Evolutionary conservation across 2,797 vertebrate genomes (phyloP), one percentile per base, ranked within the genome.

Genomic region (Pagetopsis macropterus): DNA sequence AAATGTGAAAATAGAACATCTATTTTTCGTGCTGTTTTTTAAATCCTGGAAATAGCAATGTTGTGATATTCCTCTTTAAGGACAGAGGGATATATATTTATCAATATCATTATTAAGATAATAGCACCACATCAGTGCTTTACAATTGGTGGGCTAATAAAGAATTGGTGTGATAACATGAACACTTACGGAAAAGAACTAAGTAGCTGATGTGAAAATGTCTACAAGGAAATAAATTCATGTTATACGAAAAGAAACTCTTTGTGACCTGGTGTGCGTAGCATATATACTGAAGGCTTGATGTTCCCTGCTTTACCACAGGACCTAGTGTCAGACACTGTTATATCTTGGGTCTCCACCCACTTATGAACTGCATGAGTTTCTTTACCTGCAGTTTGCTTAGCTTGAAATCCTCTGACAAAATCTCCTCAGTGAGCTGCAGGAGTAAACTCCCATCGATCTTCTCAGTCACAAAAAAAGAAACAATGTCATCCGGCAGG

Each of bases 321-420:
- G 59, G 56, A 4, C 33, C 67, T 62, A 65, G 64, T 68, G 72
- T 83, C 66, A 60, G 10, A 40, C 60, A 73, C 58, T 41, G 50
- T 62, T 94, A 98, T 82, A 99, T 97, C 87, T 99, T 99, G 76
- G 98, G 98, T 87, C 98, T 94, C 98, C 98, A 99, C 75, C 98
- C 98, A 19, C 95, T 95, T 82, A 99, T 99, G 93, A 99, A 99
- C 90, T 99, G 98, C 89, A 99, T 88, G 79, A 99, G 97, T 92
- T 99, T 99, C 94, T 97, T 99, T 87, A 99, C 97, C 88, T 99
- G 97, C 78, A 99, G 94, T 91, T 99, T 99, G 94, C 97, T 99
- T 69, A 99, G 92, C 77, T 96, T 96, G 91, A 99, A 99, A 93
- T 99, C 98, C 88, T 99, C 97, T 0, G 96, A 97, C 79, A 99